Evolutionary conservation across 2,888 invertebrate genomes (phyloP).

Genomic region (Rotaria macrura): DNA sequence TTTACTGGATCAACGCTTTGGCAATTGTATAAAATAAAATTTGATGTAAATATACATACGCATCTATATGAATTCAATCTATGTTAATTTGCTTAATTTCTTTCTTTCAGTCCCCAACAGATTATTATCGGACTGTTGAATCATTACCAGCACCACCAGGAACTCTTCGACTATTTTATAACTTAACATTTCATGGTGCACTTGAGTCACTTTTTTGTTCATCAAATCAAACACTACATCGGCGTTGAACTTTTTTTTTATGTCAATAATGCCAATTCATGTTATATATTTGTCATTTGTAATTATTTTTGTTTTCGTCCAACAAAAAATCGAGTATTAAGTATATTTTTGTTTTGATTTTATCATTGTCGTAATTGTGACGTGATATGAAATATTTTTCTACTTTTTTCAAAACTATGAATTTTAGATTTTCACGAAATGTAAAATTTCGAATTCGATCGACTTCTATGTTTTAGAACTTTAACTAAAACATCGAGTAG

Average conservation of each 20-base stretch:
- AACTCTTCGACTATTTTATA: neutral
- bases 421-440: too few species aligned
- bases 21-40: slow-evolving; percentile 15
- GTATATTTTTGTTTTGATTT: neutral
- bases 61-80: neutral
- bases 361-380: too few species aligned
- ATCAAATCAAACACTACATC: neutral
- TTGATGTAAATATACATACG: neutral
- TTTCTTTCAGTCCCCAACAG: neutral
- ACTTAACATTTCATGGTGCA: neutral
- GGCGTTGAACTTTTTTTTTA: too few species aligned
- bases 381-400: too few species aligned
- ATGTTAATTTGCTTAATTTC: neutral
- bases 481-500: too few species aligned
- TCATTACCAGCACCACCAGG: neutral
- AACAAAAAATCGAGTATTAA: neutral
- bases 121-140: neutral
- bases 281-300: too few species aligned
- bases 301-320: neutral
- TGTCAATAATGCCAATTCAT: too few species aligned
- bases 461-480: too few species aligned
- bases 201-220: neutral
- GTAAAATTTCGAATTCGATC: too few species aligned
- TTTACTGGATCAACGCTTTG: neutral
- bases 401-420: too few species aligned